Evolutionary conservation across 2,797 vertebrate species (phyloP), one percentile per base, ranked within the genome.

Genomic region (Cottoperca gobio): DNA sequence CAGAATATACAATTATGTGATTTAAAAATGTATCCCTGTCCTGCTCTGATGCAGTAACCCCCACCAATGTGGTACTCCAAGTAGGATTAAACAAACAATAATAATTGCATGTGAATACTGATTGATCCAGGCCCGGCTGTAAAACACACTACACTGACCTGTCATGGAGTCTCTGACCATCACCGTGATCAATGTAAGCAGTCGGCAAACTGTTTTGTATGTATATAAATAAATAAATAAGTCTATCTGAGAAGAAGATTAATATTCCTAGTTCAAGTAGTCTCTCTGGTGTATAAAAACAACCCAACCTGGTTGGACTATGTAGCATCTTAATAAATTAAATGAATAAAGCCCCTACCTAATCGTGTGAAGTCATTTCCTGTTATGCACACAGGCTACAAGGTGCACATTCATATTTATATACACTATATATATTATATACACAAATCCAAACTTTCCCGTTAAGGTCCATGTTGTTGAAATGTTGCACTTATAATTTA

Each of bases 251-350:
- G 84, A 94, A 91, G 75, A 91, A 89, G 73, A 94, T 93, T 93
- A 94, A 89, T 92, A 94, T 91, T 91, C 93, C 93, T 95, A 93
- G 95, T 96, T 54, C 88, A 94, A 90, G 86, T 96, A 96, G 95
- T 96, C 95, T 95, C 88, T 93, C 96, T 95, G 96, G 95, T 95
- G 76, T 96, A 90, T 95, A 96, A 95, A 96, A 90, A 89, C 77
- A 89, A 88, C 81, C 96, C 95, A 95, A 96, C 94, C 93, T 95
- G 96, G 97, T 97, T 97, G 95, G 95, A 96, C 95, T 96, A 95
- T 98, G 97, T 99, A 98, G 97, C 96, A 97, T 97, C 97, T 96
- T 96, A 93, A 96, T 96, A 96, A 96, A 95, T 95, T 93, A 95
- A 97, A 96, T 95, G 94, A 98, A 96, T 97, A 96, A 97, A 97